Base-by-base conservation (phyloP, 2,888 invertebrate genomes). In the Nasonovia ribisnigri region DNA sequence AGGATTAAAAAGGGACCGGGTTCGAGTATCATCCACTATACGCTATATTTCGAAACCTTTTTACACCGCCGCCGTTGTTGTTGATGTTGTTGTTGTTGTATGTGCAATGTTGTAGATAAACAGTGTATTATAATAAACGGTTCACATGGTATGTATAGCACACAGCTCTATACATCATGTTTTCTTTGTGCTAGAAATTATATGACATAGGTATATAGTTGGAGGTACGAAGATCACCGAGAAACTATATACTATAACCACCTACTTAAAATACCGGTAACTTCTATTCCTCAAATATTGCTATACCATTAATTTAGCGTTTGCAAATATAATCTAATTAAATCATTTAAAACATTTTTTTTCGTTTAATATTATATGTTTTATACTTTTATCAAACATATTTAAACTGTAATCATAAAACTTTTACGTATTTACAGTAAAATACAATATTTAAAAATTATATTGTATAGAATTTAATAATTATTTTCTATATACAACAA, bases 1-100 rank as follows among this genome's bases (percentile, higher is more conserved):
- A 90, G 93, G 93, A 93, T 93, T 93, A 93, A 90, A 93, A 90
- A 90, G 86, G 90, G 93, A 90, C 51, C 42, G 60, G 54, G 93
- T 60, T 90, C 67, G 93, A 93, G 90, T 90, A 67, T 67, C 93
- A 43, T 89, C 92, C 88, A n/a, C 77, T 43, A n/a, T 13, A 60
- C n/a, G 36, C 51, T 48, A 51, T 46, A 24, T 92, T 92, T 92
- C 77, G 67, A 88, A 92, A 92, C 92, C 88, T 88, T 92, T 92
- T 48, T 67, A 67, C 90, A 90, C 46, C n/a, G 24, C 42, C 54
- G 84, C 42, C 11, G 43, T 91, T n/a, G 43, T 43, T 43, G 48
- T 24, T 48, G 77, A 26, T 77, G 54, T 90, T 42, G 87, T 92
- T 87, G 42, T 92, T 92, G 87, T 88, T 88, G 67, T 88, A 92